These are phyloP conservation scores for Sakesphorus luctuosus DNA, from an alignment of 2,113 vertebrate species.

Conservation along the genomic window DNA sequence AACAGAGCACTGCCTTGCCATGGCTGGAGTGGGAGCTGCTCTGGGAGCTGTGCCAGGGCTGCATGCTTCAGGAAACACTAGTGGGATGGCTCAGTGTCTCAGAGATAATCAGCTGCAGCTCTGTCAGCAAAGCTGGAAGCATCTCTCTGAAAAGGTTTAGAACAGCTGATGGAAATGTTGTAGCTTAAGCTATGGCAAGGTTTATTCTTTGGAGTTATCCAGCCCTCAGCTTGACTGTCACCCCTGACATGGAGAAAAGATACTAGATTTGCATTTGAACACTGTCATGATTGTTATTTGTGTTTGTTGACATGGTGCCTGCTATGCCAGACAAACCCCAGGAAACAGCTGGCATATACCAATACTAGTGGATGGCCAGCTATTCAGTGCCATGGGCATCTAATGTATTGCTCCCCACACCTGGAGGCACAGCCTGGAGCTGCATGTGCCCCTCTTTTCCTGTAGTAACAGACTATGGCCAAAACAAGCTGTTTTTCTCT, in stretches of 20 bases:
- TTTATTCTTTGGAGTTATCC: neutral
- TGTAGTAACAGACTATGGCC: neutral
- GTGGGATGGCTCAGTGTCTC: neutral
- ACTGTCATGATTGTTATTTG: neutral
- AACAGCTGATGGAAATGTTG: neutral
- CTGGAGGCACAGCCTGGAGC: fast-evolving
- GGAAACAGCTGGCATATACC: fast-evolving
- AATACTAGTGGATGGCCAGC: neutral
- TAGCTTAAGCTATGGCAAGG: neutral
- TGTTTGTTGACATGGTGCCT: neutral
- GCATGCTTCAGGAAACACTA: neutral
- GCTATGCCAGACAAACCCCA: too few species aligned
- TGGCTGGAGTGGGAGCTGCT: fast-evolving
- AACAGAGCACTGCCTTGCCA: neutral
- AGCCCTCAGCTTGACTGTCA: neutral
- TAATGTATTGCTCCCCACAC: neutral
- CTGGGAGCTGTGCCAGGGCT: neutral
- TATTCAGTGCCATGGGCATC: fast-evolving
- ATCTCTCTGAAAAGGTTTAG: neutral
- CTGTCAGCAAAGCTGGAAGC: neutral
- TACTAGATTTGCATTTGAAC: neutral
- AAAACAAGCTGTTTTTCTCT: neutral
- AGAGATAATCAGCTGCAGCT: neutral
- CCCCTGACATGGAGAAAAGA: neutral
- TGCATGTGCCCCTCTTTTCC: fast-evolving